These are phyloP conservation scores for Xylophagus ater DNA, from an alignment of 2,888 invertebrate genomes.

Conservation along the genomic window DNA sequence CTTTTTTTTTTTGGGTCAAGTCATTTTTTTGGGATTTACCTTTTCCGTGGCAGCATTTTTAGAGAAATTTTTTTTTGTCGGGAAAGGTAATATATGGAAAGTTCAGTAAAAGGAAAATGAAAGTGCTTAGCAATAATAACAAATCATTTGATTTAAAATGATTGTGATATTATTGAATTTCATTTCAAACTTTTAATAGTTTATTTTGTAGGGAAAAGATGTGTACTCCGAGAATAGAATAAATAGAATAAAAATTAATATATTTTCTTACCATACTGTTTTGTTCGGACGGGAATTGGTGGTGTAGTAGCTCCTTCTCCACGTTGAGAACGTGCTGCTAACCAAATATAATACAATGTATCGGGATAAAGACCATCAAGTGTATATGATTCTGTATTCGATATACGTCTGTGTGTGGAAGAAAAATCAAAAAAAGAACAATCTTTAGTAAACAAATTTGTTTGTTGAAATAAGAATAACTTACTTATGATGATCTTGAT, in stretches of 20 bases:
- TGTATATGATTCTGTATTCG: constrained; percentile 73
- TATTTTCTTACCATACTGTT: constrained; percentile 86
- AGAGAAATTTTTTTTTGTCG: too few species aligned
- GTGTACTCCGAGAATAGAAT: too few species aligned
- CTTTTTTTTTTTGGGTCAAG: too few species aligned
- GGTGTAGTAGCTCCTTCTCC: constrained; percentile 95
- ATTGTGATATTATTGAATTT: constrained; percentile 8
- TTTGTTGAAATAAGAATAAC: constrained; percentile 22
- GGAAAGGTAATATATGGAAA: too few species aligned
- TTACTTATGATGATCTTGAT: constrained; percentile 74
- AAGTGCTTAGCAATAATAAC: too few species aligned
- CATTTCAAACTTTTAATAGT: constrained; percentile 3
- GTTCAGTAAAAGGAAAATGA: too few species aligned
- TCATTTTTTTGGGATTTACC: too few species aligned
- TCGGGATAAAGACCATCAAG: constrained; percentile 88
- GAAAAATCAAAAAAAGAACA: constrained; percentile 1
- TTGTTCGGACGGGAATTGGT: constrained; percentile 86
- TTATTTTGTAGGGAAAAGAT: constrained; percentile 6
- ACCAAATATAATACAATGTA: constrained; percentile 92
- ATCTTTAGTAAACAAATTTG: not conserved
- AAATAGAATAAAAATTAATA: constrained; percentile 5
- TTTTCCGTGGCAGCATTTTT: too few species aligned
- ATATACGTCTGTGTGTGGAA: constrained; percentile 49
- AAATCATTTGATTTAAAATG: too few species aligned
- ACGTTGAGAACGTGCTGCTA: constrained; percentile 84